These are phyloP conservation scores for Norana najaformis DNA, from an alignment of 2,888 invertebrate species.

Conservation along the genomic window DNA sequence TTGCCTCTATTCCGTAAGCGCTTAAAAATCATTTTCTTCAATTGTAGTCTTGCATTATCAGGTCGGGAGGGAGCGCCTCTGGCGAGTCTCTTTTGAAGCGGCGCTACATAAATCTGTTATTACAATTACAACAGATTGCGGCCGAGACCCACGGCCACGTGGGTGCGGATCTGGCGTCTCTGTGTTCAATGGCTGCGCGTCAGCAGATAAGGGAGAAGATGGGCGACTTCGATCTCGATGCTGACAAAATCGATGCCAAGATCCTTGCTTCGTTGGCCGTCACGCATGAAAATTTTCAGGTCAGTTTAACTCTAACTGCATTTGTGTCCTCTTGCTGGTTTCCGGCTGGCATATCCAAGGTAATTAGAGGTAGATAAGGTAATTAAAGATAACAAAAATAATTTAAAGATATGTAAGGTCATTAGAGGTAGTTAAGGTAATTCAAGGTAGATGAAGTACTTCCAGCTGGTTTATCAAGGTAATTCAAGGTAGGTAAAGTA, in stretches of 20 bases:
- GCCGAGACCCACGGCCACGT: conserved; percentile 99
- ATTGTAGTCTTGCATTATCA: background rate
- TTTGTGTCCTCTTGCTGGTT: background rate
- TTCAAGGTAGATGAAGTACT: no score
- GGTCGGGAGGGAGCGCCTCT: background rate
- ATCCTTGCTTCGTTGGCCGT: conserved; percentile 95
- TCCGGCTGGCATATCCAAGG: no score
- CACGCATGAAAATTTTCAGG: conserved; percentile 97
- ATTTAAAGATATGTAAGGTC: no score
- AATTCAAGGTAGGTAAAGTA: no score
- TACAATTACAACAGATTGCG: conserved; percentile 64
- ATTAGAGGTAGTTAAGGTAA: no score
- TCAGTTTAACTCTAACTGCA: conserved; percentile 55
- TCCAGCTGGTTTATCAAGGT: no score
- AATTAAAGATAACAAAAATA: no score
- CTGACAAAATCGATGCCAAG: conserved; percentile 98
- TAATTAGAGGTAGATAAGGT: no score
- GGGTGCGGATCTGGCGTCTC: conserved; percentile 95
- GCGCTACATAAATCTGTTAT: no score
- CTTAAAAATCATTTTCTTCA: background rate
- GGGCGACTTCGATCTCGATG: conserved; percentile 98
- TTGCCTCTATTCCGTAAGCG: no score
- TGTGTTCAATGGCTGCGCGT: conserved; percentile 97
- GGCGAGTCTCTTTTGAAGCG: no score
- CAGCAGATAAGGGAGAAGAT: conserved; percentile 99